phyloP scores from a whole-genome alignment of 53 echinoderm and acorn worm genomes.

The Glandiceps talaboti region DNA sequence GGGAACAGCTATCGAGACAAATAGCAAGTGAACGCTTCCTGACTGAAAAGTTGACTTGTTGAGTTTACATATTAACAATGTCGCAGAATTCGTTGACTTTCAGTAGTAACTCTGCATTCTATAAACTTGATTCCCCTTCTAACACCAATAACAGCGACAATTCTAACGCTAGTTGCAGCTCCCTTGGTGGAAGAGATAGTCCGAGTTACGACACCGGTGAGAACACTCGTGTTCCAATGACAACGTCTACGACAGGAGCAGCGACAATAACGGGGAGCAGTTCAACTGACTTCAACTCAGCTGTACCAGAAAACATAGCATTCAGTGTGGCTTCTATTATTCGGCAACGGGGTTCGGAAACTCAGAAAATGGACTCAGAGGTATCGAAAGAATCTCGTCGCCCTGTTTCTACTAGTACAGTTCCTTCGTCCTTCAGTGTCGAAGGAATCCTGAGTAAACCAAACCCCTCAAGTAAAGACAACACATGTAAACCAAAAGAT shows the following conservation, averaged over 20 bases:
- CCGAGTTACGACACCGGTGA: slow-evolving; percentile 4
- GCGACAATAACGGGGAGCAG: neutral
- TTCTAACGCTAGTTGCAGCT: neutral
- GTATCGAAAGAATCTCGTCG: neutral
- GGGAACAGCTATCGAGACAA: neutral
- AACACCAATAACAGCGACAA: neutral
- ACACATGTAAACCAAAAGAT: neutral
- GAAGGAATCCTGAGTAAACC: slow-evolving; percentile 22
- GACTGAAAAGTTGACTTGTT: neutral
- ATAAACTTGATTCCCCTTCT: slow-evolving; percentile 32
- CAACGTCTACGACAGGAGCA: neutral
- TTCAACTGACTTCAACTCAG: slow-evolving; percentile 6
- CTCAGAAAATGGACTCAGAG: neutral
- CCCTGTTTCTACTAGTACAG: neutral
- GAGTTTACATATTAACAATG: slow-evolving; percentile 15
- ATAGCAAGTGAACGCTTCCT: neutral
- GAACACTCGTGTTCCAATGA: neutral
- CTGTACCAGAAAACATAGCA: neutral
- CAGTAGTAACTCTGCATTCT: slow-evolving; percentile 85
- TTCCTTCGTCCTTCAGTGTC: neutral
- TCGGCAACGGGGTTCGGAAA: neutral
- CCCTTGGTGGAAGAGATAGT: neutral
- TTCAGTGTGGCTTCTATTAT: neutral
- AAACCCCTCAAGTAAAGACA: slow-evolving; percentile 10
- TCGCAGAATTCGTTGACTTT: slow-evolving; percentile 60